A percentile compares a stretch with the other conserved stretches of the same genome.
Evolutionary conservation across 2,113 vertebrate genomes (phyloP).

Genomic region (Leptosomus discolor): DNA sequence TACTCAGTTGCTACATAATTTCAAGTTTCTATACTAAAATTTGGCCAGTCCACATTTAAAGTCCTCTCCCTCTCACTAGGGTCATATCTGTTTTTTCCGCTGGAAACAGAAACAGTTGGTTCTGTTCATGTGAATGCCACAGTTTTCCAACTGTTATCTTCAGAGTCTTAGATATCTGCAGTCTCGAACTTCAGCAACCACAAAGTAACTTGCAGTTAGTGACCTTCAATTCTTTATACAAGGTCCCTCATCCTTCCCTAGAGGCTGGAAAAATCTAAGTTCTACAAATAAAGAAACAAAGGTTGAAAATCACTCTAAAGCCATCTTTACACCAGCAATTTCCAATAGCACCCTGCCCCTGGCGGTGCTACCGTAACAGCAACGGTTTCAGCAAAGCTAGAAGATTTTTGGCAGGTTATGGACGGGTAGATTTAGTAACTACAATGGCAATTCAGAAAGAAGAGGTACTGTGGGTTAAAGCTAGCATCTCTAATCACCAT

Average conservation of each 20-base stretch:
- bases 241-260: neutral
- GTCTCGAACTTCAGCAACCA: neutral
- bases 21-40: neutral
- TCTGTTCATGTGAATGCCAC: neutral
- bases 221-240: neutral
- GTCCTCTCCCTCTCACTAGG: neutral
- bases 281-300: neutral
- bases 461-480: neutral
- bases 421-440: neutral
- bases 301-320: neutral
- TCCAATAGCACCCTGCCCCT: neutral
- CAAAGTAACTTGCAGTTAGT: neutral
- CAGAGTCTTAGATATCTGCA: neutral
- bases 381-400: neutral
- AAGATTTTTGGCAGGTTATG: neutral
- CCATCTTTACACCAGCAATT: neutral
- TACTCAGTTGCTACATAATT: neutral
- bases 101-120: neutral
- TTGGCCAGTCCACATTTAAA: neutral
- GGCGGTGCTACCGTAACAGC: neutral
- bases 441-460: neutral
- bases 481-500: too few relatives aligned
- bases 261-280: neutral
- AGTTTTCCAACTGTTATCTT: neutral
- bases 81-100: neutral